A percentile compares a stretch with the other conserved stretches of the same genome.
Conservation (phyloP, 2,113 vertebrate species). For the Hirundichthys speculiger region DNA sequence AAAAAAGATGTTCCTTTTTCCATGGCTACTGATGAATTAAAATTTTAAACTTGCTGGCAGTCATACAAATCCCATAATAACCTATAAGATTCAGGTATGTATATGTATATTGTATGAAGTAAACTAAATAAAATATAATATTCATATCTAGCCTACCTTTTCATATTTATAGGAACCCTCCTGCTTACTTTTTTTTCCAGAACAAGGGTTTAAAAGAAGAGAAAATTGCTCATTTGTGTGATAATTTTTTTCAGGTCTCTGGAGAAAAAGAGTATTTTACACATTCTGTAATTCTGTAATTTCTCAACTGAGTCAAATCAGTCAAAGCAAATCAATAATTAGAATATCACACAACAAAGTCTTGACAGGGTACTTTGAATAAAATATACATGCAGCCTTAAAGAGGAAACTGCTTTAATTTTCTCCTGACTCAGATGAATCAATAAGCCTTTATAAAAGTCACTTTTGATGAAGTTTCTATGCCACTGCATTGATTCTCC, state of each 20-base stretch:
- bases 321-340: slow-evolving; percentile 35
- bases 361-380: slow-evolving; percentile 34
- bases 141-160: too few species aligned
- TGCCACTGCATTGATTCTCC: slow-evolving; percentile 7
- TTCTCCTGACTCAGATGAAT: slow-evolving; percentile 23
- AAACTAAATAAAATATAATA: too few species aligned
- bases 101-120: too few species aligned
- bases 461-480: slow-evolving; percentile 21
- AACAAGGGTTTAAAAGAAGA: not conserved
- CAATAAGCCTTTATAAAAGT: slow-evolving; percentile 61
- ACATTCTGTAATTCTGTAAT: not conserved
- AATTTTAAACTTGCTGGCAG: too few species aligned
- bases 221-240: not conserved
- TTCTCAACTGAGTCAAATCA: slow-evolving; percentile 17
- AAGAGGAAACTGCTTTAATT: slow-evolving; percentile 27
- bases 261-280: not conserved
- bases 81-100: too few species aligned
- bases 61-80: too few species aligned
- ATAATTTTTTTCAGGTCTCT: not conserved
- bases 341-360: slow-evolving; percentile 13
- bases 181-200: not conserved
- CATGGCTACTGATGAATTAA: too few species aligned
- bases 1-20: too few species aligned
- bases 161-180: not conserved
- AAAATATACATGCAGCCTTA: slow-evolving; percentile 22